Base-by-base conservation (phyloP, 2,888 invertebrate species). In the Cheilosia impressa region DNA sequence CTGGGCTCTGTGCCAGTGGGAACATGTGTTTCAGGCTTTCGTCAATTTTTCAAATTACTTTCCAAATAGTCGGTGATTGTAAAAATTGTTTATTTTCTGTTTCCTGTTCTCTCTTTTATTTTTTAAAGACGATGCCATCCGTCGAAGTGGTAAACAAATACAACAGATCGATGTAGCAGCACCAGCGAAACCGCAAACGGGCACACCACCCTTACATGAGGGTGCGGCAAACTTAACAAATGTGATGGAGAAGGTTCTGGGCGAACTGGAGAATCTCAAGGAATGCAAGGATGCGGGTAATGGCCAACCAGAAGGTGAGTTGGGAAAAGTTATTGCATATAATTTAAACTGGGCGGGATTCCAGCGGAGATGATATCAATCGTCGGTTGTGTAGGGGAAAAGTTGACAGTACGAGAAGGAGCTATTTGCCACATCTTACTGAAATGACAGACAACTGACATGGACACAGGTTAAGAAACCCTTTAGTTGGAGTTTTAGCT, bases 281-380 rank as follows among this genome's bases (percentile, higher is more conserved):
- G 69, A 79, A 52, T 77, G 71, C 10, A 89, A 88, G 47, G 31
- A 34, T 4, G 84, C 62, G 4, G 83, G 87, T 43, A 69, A 65
- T 13, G 68, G 45, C 6, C 73, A 84, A 31, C 87, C 88, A 9
- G 89, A 90, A 60, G 92, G 91, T 92, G 88, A 82, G 87, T 79
- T 41, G 0, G 4, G 57, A 4, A 57, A 15, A 34, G 17, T 17
- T 62, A 9, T 19, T 22, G n/a, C 4, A 2, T 38, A 13, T 13
- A 13, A 13, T 38, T 38, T 38, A 38, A 38, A 10, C 13, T 38
- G 38, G 10, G 10, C 4, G 10, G 38, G 38, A 4, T 38, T 38
- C 13, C 3, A 38, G 13, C 38, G 4, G 38, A 1, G 34, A 13
- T 38, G 10, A 38, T 4, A 38, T 38, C 10, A 38, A 34, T 38